These are phyloP conservation scores for Eretmodus cyanostictus DNA, from an alignment of 2,113 vertebrate species.

Conservation along the genomic window DNA sequence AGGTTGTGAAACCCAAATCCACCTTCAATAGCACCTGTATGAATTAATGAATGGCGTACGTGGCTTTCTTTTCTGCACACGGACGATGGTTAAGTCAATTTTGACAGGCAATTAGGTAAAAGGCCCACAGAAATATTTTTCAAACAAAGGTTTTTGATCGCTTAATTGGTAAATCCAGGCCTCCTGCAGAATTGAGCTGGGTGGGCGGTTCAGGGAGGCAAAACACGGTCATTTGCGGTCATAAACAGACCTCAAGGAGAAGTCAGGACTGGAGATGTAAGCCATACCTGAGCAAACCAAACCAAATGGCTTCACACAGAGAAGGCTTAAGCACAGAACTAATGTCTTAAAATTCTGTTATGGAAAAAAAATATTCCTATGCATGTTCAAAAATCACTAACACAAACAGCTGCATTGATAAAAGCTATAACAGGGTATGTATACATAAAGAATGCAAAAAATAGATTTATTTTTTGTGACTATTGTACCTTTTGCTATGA, in stretches of 20 bases:
- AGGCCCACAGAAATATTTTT: conserved; percentile 15
- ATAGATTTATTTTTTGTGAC: neutral
- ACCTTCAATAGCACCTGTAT: conserved; percentile 1
- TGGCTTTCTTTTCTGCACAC: neutral
- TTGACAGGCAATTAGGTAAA: conserved; percentile 34
- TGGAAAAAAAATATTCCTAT: neutral
- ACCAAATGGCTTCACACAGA: neutral
- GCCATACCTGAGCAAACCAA: neutral
- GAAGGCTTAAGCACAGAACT: neutral
- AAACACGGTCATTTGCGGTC: neutral
- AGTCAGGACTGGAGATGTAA: neutral
- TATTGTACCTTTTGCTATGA: neutral
- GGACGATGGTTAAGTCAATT: conserved; percentile 6
- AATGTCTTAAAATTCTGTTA: neutral
- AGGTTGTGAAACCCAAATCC: conserved; percentile 30
- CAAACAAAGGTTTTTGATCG: conserved; percentile 32
- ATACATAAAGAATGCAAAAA: neutral
- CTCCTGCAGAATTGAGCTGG: conserved; percentile 11
- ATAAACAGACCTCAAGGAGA: neutral
- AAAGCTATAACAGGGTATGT: neutral
- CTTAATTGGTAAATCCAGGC: conserved; percentile 32
- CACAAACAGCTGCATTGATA: neutral
- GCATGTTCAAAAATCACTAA: neutral
- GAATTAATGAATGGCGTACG: conserved; percentile 14
- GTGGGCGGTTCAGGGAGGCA: neutral